phyloP scores from a whole-genome alignment of 2,888 invertebrate genomes.

The Drymonia ruficornis region DNA sequence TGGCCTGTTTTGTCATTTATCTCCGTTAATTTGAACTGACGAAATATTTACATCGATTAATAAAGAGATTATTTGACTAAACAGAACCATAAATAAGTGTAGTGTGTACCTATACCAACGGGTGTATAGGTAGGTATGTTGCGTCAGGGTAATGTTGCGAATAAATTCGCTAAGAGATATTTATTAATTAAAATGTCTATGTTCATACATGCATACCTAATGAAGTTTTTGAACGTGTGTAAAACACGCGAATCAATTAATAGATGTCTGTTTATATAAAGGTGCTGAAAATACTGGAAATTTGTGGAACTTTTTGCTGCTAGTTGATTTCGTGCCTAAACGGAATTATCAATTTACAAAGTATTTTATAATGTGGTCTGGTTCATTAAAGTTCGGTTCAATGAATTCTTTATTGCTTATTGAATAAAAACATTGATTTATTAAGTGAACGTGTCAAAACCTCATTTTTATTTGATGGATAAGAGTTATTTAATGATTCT shows the following conservation, averaged over 20 bases:
- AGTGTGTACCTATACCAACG: too few relatives aligned
- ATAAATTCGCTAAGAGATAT: too few relatives aligned
- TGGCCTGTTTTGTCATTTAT: too few relatives aligned
- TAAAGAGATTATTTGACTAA: too few relatives aligned
- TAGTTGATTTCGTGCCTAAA: neutral
- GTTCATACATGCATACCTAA: neutral
- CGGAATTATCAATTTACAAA: neutral
- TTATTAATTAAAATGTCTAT: too few relatives aligned
- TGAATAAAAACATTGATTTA: neutral
- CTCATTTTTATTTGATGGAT: too few relatives aligned
- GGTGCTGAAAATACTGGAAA: neutral
- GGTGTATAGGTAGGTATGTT: too few relatives aligned
- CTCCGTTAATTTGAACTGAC: too few relatives aligned
- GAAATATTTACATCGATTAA: too few relatives aligned
- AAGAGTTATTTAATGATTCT: too few relatives aligned
- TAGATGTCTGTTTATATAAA: neutral
- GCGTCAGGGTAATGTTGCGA: too few relatives aligned
- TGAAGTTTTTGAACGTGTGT: neutral
- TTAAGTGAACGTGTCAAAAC: neutral
- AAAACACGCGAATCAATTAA: slow-evolving; percentile 1
- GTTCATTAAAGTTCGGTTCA: neutral
- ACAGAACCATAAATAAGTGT: too few relatives aligned
- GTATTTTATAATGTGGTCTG: neutral
- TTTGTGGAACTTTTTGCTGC: neutral
- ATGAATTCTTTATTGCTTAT: slow-evolving; percentile 1